Evolutionary conservation across 1,140 invertebrate species (phyloP), one percentile per base, ranked within the genome.

Genomic region (Heliconius eleuchia): DNA sequence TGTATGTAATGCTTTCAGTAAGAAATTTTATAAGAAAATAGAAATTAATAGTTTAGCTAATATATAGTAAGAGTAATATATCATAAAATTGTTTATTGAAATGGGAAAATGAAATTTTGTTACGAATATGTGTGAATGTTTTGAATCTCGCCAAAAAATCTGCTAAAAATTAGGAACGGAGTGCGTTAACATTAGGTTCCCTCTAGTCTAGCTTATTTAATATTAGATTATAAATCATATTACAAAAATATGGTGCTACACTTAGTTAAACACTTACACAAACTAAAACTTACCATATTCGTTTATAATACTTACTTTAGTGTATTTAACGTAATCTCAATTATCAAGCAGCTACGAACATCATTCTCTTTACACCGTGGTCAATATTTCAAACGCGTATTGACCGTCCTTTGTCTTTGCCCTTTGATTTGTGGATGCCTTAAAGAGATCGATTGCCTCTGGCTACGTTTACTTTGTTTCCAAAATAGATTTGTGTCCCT

Each of bases 341-440:
- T 27, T 27, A 66, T 7, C 2, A 27, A 66, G 11, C 19, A 60
- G 23, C 27, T 30, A 30, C 8, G 55, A 0, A 66, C 23, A 55
- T 55, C 7, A 74, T 80, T 80, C 70, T 79, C 80, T 81, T 66
- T 72, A 42, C 46, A 42, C 80, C 60, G 74, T 11, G 60, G 27
- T 72, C 71, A 76, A 76, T 80, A 82, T 85, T 87, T 87, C 76
- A 39, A 80, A 83, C 86, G 78, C 80, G 83, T 84, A 87, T 91
- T 91, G 88, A 76, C 86, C 87, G 81, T 85, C 87, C 88, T 88
- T 84, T 80, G 86, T 87, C 87, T 87, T 91, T 87, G 83, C 83
- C 76, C 90, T 92, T 92, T 91, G 91, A 92, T 91, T 91, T 92
- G 89, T 91, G 82, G 85, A 80, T 75, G 81, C 80, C 76, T 77